Percentiles rank a stretch among this genome's conserved stretches.
These are phyloP conservation scores for Kryptolebias marmoratus DNA, from an alignment of 2,113 vertebrate genomes.

Conservation along the genomic window DNA sequence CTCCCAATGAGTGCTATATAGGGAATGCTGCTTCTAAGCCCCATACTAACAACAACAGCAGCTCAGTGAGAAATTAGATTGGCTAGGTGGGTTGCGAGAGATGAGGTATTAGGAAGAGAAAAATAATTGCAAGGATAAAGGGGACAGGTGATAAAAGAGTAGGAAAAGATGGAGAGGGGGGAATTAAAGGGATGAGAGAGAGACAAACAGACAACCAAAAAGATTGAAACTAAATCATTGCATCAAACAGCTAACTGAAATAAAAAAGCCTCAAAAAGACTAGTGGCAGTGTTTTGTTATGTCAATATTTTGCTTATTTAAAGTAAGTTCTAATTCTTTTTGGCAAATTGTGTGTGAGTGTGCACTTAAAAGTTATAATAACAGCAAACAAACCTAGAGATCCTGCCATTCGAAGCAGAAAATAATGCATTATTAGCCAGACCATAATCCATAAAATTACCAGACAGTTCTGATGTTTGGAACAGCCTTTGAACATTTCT, in stretches of 20 bases:
- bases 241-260: too few species aligned
- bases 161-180: background rate
- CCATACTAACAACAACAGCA: slow-evolving; percentile 27
- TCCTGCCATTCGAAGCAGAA: background rate
- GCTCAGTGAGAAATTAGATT: slow-evolving; percentile 29
- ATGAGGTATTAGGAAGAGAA: background rate
- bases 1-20: slow-evolving; percentile 53
- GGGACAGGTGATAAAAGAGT: background rate
- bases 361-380: background rate
- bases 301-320: background rate
- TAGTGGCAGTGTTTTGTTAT: too few species aligned
- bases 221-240: background rate
- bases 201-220: background rate
- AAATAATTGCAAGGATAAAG: background rate
- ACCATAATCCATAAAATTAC: background rate
- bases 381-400: background rate
- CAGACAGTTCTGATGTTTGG: background rate
- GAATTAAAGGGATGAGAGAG: slow-evolving; percentile 1
- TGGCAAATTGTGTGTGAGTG: background rate
- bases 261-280: too few species aligned
- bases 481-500: background rate
- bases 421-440: background rate
- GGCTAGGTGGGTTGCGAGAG: slow-evolving; percentile 24
- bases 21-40: slow-evolving; percentile 47
- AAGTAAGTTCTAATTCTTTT: background rate